Evolutionary conservation across 2,797 vertebrate species (phyloP).

Genomic region (Protonibea diacanthus): DNA sequence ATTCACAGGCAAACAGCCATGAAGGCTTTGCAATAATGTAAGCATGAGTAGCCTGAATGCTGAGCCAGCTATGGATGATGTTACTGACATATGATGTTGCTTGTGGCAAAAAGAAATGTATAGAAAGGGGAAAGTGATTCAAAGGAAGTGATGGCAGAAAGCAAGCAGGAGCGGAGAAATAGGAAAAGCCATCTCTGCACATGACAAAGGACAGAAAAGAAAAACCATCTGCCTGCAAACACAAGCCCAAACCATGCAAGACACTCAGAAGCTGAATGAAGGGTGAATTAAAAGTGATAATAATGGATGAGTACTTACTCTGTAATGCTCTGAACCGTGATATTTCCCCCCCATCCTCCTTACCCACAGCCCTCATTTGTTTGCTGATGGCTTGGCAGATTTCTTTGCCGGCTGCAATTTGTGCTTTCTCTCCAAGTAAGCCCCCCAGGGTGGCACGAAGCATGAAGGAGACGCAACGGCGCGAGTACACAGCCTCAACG

Average conservation of each 20-base stretch:
- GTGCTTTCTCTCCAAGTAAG: conserved; percentile 96
- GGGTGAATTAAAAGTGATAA: conserved; percentile 55
- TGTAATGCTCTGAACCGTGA: conserved; percentile 88
- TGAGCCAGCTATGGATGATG: conserved; percentile 37
- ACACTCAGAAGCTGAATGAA: conserved; percentile 40
- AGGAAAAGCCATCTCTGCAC: conserved; percentile 44
- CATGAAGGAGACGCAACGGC: conserved; percentile 98
- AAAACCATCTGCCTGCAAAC: conserved; percentile 33
- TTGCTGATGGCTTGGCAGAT: conserved; percentile 98
- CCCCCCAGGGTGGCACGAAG: conserved; percentile 96
- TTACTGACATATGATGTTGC: conserved; percentile 38
- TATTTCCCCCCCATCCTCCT: conserved; percentile 88
- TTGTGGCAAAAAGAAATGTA: conserved; percentile 31
- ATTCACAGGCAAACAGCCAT: conserved; percentile 45
- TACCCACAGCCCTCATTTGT: conserved; percentile 99
- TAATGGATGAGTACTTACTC: conserved; percentile 86
- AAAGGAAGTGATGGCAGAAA: conserved; percentile 36
- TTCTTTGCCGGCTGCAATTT: conserved; percentile 98
- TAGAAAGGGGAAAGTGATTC: conserved; percentile 22
- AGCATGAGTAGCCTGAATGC: conserved; percentile 37
- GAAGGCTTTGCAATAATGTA: conserved; percentile 36
- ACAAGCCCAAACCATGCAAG: conserved; percentile 70
- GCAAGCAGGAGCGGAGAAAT: conserved; percentile 30
- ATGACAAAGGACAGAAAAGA: conserved; percentile 30
- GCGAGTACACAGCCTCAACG: conserved; percentile 97